Base-by-base conservation (phyloP, 92 coral and sea anemone genomes). In the Pocillopora grandis region DNA sequence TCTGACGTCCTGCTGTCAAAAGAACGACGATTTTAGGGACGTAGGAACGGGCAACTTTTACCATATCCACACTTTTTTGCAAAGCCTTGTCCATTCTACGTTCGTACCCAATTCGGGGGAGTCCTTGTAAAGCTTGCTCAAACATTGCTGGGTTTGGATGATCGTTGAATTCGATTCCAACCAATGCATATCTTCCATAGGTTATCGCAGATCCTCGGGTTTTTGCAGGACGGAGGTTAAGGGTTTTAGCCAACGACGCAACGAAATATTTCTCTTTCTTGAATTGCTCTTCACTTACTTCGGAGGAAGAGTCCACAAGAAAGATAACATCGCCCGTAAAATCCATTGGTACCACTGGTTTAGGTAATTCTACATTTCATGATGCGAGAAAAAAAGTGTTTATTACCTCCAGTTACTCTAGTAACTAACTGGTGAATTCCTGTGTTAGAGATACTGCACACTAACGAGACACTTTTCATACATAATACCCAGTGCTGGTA, bases 201-300 rank as follows among this genome's bases (percentile, higher is more conserved):
- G 88, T 80, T 35, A 95, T 73, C 48, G 93, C 82, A 31, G 96
- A 87, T 11, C 67, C 96, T 57, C 95, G 91, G 21, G 95, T 86
- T 55, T 90, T 91, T 18, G 83, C 80, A 11, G 95, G 95, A 42
- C 86, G 83, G 60, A 95, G 82, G 69, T 91, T 90, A 35, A 95
- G 85, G 59, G 87, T 68, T 18, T 78, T 78, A 20, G 91, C 91
- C 59, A 90, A 60, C n/a, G 93, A 82, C 64, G 92, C 89, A 7
- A 93, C 92, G 21, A 94, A 95, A 33, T 90, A 78, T 66, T 93
- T 95, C 78, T 91, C 92, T 11, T 72, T 68, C 1, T 37, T 64
- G 87, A 89, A 93, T 70, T 88, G 84, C 2, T 88, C 83, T 33
- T 76, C 83, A 60, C 78, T 84, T 42, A 95, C 90, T 77, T 90